Percentiles rank a stretch among this genome's conserved stretches.
Conservation (phyloP, 2,797 vertebrate genomes). For the Petrocephalus schoutedeni region DNA sequence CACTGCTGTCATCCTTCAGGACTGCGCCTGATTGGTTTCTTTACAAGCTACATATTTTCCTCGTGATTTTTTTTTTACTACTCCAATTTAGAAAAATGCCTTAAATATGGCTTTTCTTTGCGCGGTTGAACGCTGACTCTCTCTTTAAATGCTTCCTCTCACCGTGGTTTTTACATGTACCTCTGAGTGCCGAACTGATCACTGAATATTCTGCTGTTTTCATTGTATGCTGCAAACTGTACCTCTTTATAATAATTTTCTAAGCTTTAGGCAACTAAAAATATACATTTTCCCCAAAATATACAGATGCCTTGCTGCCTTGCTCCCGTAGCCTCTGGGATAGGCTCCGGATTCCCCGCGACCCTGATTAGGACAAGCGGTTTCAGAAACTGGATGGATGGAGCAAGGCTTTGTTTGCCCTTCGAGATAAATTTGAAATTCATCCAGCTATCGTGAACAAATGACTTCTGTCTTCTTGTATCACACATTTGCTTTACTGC, state of each 20-base stretch:
- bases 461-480: background rate
- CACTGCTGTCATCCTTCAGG: background rate
- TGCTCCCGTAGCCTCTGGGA: too few species aligned
- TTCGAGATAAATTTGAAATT: constrained; percentile 7
- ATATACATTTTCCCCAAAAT: background rate
- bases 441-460: background rate
- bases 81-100: background rate
- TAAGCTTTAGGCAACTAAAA: constrained; percentile 3
- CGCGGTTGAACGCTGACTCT: background rate
- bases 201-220: background rate
- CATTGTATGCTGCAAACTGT: background rate
- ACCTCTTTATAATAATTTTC: background rate
- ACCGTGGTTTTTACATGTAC: background rate
- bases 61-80: constrained; percentile 5
- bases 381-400: too few species aligned
- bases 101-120: background rate
- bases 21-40: background rate
- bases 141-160: background rate
- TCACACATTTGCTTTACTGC: background rate
- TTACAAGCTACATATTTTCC: background rate
- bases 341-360: too few species aligned
- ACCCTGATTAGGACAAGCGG: too few species aligned
- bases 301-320: background rate
- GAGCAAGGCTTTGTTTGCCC: background rate
- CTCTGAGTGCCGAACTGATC: background rate